Evolutionary conservation across 2,888 invertebrate species (phyloP).

Genomic region (Drosophila conformis): DNA sequence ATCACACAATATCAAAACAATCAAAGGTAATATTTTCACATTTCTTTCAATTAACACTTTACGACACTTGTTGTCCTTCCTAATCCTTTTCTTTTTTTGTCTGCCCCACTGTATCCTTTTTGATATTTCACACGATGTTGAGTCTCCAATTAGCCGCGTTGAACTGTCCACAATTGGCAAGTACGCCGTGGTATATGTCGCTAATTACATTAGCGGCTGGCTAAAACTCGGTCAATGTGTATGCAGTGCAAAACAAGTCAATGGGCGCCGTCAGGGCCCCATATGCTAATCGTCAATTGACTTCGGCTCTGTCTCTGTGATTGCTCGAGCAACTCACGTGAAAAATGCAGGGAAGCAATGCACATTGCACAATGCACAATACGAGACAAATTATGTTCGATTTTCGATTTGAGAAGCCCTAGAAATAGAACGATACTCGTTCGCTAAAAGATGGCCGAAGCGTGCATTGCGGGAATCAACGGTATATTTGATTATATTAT

Average conservation of each 20-base stretch:
- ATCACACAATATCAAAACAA: constrained; percentile 19
- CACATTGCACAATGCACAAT: constrained; percentile 40
- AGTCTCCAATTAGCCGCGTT: constrained; percentile 80
- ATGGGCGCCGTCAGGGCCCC: constrained; percentile 58
- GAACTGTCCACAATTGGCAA: constrained; percentile 75
- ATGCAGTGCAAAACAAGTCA: constrained; percentile 60
- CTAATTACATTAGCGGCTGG: constrained; percentile 84
- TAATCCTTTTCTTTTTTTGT: constrained; percentile 53
- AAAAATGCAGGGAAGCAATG: constrained; percentile 45
- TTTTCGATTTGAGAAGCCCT: constrained; percentile 70
- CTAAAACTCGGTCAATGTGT: constrained; percentile 78
- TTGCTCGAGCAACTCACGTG: constrained; percentile 51
- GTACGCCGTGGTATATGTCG: constrained; percentile 75
- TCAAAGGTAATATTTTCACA: constrained; percentile 25
- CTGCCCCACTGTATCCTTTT: constrained; percentile 39
- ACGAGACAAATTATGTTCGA: constrained; percentile 64
- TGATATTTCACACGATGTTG: constrained; percentile 67
- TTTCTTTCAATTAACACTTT: constrained; percentile 33
- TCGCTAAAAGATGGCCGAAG: constrained; percentile 30
- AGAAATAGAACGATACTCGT: constrained; percentile 38
- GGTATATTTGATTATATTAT: background rate
- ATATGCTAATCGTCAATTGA: constrained; percentile 67
- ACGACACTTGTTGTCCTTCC: constrained; percentile 44
- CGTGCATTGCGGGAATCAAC: constrained; percentile 7
- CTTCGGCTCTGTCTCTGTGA: constrained; percentile 46